Conservation (phyloP, 64 coral and sea anemone genomes). For the Hydrozoanthus tunicans region DNA sequence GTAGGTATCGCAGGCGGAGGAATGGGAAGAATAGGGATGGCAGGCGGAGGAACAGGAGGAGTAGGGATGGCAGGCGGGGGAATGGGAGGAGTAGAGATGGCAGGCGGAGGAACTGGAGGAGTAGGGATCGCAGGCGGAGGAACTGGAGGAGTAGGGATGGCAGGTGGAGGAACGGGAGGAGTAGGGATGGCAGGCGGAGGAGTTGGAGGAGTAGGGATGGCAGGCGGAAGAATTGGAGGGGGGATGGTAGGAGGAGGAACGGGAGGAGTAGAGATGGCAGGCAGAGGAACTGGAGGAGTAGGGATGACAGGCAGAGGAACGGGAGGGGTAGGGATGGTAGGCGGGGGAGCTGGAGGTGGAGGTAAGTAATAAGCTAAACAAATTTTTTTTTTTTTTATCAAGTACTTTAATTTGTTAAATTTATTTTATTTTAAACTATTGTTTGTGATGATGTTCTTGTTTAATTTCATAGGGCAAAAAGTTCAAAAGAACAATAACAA, state of each 20-base stretch:
- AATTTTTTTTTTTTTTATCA: no score
- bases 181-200: constrained; percentile 38
- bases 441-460: neutral
- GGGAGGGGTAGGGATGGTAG: constrained; percentile 25
- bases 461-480: neutral
- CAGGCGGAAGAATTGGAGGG: neutral
- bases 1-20: constrained; percentile 4
- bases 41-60: neutral
- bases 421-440: no score
- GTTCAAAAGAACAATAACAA: neutral
- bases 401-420: no score
- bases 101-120: constrained; percentile 14
- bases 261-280: neutral
- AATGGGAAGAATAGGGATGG: neutral
- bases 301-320: constrained; percentile 7
- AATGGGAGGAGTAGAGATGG: neutral
- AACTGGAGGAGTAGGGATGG: constrained; percentile 1
- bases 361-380: neutral
- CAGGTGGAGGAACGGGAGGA: neutral
- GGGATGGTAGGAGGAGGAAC: constrained; percentile 3
- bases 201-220: constrained; percentile 6
- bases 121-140: constrained; percentile 18
- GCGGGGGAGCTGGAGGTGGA: neutral
- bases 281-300: constrained; percentile 11
- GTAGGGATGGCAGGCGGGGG: constrained; percentile 1